Percentiles rank a stretch among this genome's conserved stretches.
These are phyloP conservation scores for Catocala sponsa DNA, from an alignment of 2,888 invertebrate species.

Conservation along the genomic window DNA sequence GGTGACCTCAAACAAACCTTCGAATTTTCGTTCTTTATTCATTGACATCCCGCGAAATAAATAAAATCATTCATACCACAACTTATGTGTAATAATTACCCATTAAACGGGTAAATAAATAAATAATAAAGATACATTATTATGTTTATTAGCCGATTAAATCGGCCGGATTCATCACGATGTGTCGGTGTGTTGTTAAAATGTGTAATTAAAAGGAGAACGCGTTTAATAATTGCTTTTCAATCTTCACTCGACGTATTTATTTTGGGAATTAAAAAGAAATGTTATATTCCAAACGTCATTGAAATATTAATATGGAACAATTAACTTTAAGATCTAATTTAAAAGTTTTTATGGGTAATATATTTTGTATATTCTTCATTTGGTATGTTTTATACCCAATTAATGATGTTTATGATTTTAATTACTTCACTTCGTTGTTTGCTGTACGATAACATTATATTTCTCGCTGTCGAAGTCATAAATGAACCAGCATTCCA, in stretches of 20 bases:
- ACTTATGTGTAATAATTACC: conserved; percentile 19
- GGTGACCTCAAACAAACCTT: conserved; percentile 82
- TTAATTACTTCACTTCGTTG: too few species aligned
- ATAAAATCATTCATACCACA: conserved; percentile 42
- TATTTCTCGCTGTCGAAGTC: too few species aligned
- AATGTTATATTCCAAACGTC: neutral
- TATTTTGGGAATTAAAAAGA: conserved; percentile 7
- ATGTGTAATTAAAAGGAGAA: conserved; percentile 24
- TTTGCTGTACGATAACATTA: too few species aligned
- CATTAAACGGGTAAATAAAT: conserved; percentile 24
- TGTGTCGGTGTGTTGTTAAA: conserved; percentile 22
- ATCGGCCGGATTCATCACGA: conserved; percentile 20
- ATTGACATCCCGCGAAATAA: conserved; percentile 70
- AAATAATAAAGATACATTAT: conserved; percentile 24
- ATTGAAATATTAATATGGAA: neutral
- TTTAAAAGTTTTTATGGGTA: neutral
- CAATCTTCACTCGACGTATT: conserved; percentile 16
- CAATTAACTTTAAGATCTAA: conserved; percentile 2
- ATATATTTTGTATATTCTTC: neutral
- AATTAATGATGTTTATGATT: too few species aligned
- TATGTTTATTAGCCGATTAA: conserved; percentile 36
- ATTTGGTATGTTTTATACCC: too few species aligned
- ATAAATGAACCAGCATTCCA: too few species aligned
- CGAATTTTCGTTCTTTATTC: conserved; percentile 73
- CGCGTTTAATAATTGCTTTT: conserved; percentile 26